Base-by-base conservation (phyloP, 2,888 invertebrate species). In the Andrena dorsata region DNA sequence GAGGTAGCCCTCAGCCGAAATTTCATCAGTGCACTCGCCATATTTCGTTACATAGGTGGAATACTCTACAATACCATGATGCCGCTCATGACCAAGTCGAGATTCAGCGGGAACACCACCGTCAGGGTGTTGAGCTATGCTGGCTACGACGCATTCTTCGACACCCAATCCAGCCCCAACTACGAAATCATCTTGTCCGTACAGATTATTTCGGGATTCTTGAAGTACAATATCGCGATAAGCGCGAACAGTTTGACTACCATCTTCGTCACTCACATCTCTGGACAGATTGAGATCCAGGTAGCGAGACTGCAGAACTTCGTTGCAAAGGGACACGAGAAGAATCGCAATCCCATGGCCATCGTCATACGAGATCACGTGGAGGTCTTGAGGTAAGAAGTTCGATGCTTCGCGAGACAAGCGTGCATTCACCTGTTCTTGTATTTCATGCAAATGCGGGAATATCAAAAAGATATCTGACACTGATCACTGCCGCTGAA, bases 361-460 rank as follows among this genome's bases (percentile, higher is more conserved):
- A 49, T 61, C 6, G 77, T 91, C n/a, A 71, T 88, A 13, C 60
- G 61, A 3, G 66, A 76, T 63, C 89, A 90, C 68, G 77, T 79
- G 13, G 70, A 79, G 70, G 47, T 87, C 41, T 56, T 90, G 3
- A 86, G 86, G 91, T 85, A 56, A 66, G 30, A 8, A 6, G 16
- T 23, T 65, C 5, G 23, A 61, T 6, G n/a, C 13, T 2, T 4
- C 8, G 35, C 16, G 47, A 35, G 26, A 10, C 41, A 41, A 3
- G 49, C 28, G 13, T 3, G 41, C 28, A 63, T 72, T 30, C 89
- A 90, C 61, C 83, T 92, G 20, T 82, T 92, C 13, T 91, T 92
- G 41, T 41, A 13, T 41, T 41, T 13, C 41, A 41, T 86, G 81
- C 92, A 26, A 16, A 66, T 91, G 91, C 92, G 47, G 92, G 92